Conservation (phyloP, 1,140 invertebrate species). For the Paramacrobiotus metropolitanus region DNA sequence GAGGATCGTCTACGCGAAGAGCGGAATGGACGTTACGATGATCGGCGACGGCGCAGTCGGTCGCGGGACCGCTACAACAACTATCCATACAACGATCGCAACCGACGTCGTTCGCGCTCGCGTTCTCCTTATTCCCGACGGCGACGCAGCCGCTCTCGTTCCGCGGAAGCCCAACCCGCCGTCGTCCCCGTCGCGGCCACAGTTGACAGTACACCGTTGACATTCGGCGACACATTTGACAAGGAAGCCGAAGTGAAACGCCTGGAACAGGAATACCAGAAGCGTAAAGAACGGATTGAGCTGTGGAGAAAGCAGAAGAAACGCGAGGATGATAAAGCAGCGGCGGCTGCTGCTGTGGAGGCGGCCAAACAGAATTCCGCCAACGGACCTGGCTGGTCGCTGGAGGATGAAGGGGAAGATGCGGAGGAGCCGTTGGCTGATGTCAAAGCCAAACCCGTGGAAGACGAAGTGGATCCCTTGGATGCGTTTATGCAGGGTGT, state of each 20-base stretch:
- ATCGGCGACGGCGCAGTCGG: too few species aligned
- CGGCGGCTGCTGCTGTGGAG: background rate
- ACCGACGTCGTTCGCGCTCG: background rate
- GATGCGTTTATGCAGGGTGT: slow-evolving; percentile 87
- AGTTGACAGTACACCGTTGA: background rate
- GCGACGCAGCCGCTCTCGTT: background rate
- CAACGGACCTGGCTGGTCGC: background rate
- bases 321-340: too few species aligned
- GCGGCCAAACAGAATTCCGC: background rate
- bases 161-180: background rate
- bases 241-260: background rate
- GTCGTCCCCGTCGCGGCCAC: background rate
- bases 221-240: background rate
- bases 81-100: too few species aligned
- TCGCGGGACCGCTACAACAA: too few species aligned
- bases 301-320: background rate
- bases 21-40: too few species aligned
- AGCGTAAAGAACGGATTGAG: background rate
- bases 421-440: slow-evolving; percentile 10
- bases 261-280: background rate
- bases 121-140: background rate
- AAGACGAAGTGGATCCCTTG: slow-evolving; percentile 53
- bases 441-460: slow-evolving; percentile 15
- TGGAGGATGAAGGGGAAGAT: background rate
- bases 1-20: too few species aligned